phyloP scores from a whole-genome alignment of 2,797 vertebrate genomes.

The Pantherophis vulpinus region DNA sequence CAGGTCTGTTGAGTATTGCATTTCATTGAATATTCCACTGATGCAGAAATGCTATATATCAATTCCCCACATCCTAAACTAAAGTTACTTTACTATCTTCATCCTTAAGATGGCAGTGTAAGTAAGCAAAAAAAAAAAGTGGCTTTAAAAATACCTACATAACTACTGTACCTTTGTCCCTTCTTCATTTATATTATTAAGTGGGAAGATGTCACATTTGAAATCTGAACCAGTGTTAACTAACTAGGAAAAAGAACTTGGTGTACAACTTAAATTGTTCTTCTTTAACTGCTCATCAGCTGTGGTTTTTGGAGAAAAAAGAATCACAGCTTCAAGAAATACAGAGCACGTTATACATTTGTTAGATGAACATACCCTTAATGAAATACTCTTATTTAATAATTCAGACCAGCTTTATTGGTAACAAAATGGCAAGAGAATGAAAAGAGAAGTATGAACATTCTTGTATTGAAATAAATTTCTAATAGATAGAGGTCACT shows the following conservation, averaged over 20 bases:
- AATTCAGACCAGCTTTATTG: not conserved
- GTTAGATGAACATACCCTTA: not conserved
- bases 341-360: not conserved
- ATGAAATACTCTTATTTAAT: not conserved
- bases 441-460: not conserved
- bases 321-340: not conserved
- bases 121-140: not conserved
- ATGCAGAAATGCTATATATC: not conserved
- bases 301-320: not conserved
- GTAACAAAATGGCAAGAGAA: not conserved
- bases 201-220: not conserved
- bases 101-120: conserved; percentile 62
- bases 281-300: not conserved
- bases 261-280: not conserved
- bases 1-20: not conserved
- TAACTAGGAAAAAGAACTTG: not conserved
- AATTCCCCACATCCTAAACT: not conserved
- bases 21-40: not conserved
- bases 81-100: not conserved
- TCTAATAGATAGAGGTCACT: not conserved
- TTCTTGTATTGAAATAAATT: not conserved
- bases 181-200: not conserved
- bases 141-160: fast-evolving
- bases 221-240: not conserved
- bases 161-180: fast-evolving